These are phyloP conservation scores for Torymus tubicola DNA, from an alignment of 2,888 invertebrate species.

Conservation along the genomic window DNA sequence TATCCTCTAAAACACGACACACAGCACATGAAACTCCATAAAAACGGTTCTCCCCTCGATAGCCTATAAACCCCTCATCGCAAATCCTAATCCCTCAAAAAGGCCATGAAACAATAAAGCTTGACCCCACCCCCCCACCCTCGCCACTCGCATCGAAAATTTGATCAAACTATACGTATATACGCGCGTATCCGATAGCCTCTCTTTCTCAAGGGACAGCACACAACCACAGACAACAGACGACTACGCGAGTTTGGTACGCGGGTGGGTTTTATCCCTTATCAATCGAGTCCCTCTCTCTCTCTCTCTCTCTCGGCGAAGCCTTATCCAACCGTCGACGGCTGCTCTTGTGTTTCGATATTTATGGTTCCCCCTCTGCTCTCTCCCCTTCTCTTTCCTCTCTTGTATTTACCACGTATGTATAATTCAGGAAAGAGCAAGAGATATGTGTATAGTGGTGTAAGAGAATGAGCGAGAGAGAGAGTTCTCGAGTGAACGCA, in stretches of 20 bases:
- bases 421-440: constrained; percentile 43
- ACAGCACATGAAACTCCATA: too few species aligned
- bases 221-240: neutral
- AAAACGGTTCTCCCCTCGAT: too few species aligned
- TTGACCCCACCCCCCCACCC: constrained; percentile 16
- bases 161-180: constrained; percentile 32
- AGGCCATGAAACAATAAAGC: constrained; percentile 39
- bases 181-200: too few species aligned
- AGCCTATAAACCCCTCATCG: too few species aligned
- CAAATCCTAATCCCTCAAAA: constrained; percentile 4
- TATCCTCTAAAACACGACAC: too few species aligned
- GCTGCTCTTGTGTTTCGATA: constrained; percentile 61
- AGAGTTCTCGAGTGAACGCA: constrained; percentile 18
- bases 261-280: constrained; percentile 67
- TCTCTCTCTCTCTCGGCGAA: constrained; percentile 55
- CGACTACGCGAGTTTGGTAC: constrained; percentile 35
- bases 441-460: neutral
- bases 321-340: constrained; percentile 66
- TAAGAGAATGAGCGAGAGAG: neutral
- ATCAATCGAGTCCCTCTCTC: constrained; percentile 68
- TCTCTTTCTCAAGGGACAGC: neutral
- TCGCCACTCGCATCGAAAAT: constrained; percentile 9
- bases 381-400: too few species aligned
- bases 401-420: constrained; percentile 37
- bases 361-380: constrained; percentile 52